Conservation (phyloP, 2,888 invertebrate species). For the Sesia apiformis region DNA sequence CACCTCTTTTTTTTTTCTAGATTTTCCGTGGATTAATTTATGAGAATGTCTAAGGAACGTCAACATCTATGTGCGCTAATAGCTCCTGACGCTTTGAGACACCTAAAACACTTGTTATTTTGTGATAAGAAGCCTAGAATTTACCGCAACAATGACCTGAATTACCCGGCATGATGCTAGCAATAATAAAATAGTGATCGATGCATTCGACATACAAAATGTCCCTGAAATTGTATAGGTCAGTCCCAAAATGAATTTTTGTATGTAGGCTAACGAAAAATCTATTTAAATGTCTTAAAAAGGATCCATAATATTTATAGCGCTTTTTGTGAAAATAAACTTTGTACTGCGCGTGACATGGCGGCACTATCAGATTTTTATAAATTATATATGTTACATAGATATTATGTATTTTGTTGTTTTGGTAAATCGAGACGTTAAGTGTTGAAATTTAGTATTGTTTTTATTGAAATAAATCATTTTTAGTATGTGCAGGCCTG, state of each 20-base stretch:
- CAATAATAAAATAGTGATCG: too few species aligned
- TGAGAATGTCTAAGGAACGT: slow-evolving; percentile 11
- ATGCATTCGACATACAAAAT: too few species aligned
- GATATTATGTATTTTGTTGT: slow-evolving; percentile 3
- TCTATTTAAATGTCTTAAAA: not conserved
- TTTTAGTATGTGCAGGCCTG: too few species aligned
- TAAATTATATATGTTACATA: slow-evolving; percentile 1
- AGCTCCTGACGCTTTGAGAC: slow-evolving; percentile 16
- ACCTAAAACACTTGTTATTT: not conserved
- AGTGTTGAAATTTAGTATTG: too few species aligned
- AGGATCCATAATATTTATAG: not conserved
- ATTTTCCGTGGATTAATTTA: too few species aligned
- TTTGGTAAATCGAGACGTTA: slow-evolving; percentile 3
- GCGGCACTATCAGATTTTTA: not conserved
- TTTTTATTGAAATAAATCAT: too few species aligned
- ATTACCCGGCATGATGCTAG: too few species aligned
- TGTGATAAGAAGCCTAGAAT: not conserved
- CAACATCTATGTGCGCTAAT: slow-evolving; percentile 18
- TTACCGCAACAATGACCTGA: too few species aligned
- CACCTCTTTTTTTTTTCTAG: too few species aligned
- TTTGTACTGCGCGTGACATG: not conserved
- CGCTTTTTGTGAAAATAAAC: not conserved
- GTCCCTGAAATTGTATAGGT: not conserved
- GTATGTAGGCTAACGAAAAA: not conserved
- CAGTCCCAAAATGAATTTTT: not conserved